Evolutionary conservation across 2,113 vertebrate species (phyloP).

Genomic region (Phalacrocorax aristotelis): DNA sequence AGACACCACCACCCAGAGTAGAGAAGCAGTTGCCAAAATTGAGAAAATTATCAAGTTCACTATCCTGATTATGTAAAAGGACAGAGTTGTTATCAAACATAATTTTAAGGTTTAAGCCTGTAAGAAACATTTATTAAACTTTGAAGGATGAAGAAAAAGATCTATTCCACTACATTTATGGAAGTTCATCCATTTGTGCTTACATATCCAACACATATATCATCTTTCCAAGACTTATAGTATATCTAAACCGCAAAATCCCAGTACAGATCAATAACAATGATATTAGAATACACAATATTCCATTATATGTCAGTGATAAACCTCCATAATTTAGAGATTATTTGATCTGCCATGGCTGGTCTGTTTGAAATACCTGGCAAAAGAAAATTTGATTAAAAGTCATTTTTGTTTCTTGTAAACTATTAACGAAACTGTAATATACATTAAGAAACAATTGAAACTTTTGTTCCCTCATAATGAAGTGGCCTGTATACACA

Average conservation of each 20-base stretch:
- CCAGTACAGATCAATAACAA: background rate
- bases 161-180: background rate
- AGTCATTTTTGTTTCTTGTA: conserved; percentile 45
- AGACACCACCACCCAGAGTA: background rate
- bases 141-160: background rate
- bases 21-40: background rate
- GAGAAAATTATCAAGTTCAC: background rate
- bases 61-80: background rate
- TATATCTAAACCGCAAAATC: background rate
- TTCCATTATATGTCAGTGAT: background rate
- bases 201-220: background rate
- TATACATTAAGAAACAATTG: background rate
- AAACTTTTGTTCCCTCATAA: background rate
- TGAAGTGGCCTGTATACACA: background rate
- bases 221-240: background rate
- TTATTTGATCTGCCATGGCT: background rate
- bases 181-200: background rate
- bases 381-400: conserved; percentile 50
- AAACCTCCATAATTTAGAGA: background rate
- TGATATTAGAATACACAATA: background rate
- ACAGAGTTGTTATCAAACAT: background rate
- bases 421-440: conserved; percentile 24
- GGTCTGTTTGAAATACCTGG: conserved; percentile 4
- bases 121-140: background rate
- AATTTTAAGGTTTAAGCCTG: background rate